Conservation (phyloP, 2,797 vertebrate genomes). For the Semotilus atromaculatus region DNA sequence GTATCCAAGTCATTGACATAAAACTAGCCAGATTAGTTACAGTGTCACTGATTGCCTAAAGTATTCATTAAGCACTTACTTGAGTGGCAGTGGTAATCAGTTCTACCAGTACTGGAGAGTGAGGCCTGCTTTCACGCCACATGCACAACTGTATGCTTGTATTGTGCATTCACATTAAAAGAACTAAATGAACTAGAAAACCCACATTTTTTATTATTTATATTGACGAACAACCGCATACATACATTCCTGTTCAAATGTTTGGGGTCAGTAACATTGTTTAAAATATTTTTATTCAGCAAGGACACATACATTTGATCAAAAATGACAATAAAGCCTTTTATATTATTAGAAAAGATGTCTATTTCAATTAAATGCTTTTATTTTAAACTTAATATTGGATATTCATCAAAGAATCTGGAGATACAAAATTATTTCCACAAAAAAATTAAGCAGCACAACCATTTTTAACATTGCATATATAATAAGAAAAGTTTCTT, state of each 20-base stretch:
- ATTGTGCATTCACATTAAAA: not conserved
- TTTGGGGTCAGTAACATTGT: not conserved
- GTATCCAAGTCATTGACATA: not conserved
- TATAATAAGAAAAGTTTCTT: not conserved
- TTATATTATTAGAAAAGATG: not conserved
- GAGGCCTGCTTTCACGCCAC: not conserved
- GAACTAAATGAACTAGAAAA: not conserved
- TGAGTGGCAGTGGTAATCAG: not conserved
- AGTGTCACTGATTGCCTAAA: conserved; percentile 16
- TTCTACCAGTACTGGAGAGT: not conserved
- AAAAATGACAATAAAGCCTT: not conserved
- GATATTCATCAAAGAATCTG: not conserved
- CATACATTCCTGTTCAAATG: not conserved
- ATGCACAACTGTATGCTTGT: not conserved
- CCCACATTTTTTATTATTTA: not conserved
- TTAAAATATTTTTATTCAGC: not conserved
- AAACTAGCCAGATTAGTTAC: conserved; percentile 14
- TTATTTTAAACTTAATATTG: not conserved
- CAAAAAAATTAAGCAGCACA: not conserved
- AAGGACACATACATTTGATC: not conserved
- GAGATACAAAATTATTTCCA: not conserved
- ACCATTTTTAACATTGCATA: not conserved
- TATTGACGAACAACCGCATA: not conserved
- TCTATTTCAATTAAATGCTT: not conserved
- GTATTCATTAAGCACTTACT: not conserved